Conservation (phyloP, 2,888 invertebrate genomes). For the Scotopteryx bipunctaria region DNA sequence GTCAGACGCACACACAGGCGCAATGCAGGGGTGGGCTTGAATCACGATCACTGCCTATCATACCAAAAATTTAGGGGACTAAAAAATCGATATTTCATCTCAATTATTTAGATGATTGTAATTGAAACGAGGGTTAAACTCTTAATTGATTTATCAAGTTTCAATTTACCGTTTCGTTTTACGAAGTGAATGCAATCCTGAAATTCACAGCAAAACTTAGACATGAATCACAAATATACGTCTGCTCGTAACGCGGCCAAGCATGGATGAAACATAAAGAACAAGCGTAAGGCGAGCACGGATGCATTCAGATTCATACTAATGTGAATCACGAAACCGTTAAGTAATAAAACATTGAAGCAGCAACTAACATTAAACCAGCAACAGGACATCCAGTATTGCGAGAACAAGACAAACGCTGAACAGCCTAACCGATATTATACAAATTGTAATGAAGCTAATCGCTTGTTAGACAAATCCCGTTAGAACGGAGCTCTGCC, state of each 20-base stretch:
- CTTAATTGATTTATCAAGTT: background rate
- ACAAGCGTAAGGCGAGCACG: too few species aligned
- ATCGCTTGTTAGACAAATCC: conserved; percentile 19
- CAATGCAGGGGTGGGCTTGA: conserved; percentile 50
- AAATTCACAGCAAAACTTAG: too few species aligned
- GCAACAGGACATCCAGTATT: conserved; percentile 11
- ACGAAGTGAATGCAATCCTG: background rate
- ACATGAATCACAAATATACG: too few species aligned
- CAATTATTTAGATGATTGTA: conserved; percentile 11
- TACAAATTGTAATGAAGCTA: conserved; percentile 7
- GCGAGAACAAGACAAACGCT: conserved; percentile 15
- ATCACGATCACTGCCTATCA: conserved; percentile 28
- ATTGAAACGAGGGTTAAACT: background rate
- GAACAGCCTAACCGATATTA: background rate
- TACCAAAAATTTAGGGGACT: conserved; percentile 33
- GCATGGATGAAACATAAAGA: too few species aligned
- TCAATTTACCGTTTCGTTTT: background rate
- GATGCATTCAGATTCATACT: too few species aligned
- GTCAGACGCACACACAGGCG: conserved; percentile 44
- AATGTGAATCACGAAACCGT: background rate
- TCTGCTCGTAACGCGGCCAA: too few species aligned
- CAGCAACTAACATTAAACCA: conserved; percentile 1
- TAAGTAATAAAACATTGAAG: background rate
- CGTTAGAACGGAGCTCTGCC: conserved; percentile 7
- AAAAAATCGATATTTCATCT: conserved; percentile 33